These are phyloP conservation scores for Castor canadensis DNA, from an alignment of 2,113 vertebrate species.

Conservation along the genomic window DNA sequence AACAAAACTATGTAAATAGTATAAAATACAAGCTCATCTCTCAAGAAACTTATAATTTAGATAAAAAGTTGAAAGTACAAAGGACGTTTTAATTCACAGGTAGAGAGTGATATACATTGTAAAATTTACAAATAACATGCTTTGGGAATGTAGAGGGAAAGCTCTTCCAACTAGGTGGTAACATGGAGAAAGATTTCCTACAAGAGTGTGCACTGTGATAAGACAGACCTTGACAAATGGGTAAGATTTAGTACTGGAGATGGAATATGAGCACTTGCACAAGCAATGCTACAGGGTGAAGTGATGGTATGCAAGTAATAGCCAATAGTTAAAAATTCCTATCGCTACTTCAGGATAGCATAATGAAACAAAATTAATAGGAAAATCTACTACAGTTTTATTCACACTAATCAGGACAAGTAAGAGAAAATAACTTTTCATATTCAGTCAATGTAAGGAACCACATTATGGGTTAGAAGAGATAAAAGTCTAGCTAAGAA, in stretches of 20 bases:
- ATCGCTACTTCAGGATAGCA: background rate
- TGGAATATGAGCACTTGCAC: background rate
- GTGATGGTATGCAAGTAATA: background rate
- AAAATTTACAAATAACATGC: background rate
- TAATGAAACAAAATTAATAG: constrained; percentile 32
- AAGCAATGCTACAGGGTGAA: background rate
- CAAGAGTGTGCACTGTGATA: background rate
- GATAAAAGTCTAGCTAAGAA: background rate
- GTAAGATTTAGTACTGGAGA: background rate
- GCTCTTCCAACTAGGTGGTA: background rate
- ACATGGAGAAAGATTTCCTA: background rate
- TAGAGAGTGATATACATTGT: background rate
- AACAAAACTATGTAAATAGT: constrained; percentile 13
- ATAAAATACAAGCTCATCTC: background rate
- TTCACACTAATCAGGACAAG: constrained; percentile 28
- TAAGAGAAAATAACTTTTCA: constrained; percentile 53
- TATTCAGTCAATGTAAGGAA: constrained; percentile 38
- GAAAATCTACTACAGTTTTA: constrained; percentile 9
- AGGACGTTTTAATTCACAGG: background rate
- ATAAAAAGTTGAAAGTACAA: background rate
- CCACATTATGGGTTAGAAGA: background rate
- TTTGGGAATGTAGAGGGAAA: background rate
- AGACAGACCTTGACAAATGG: background rate
- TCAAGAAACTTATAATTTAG: background rate
- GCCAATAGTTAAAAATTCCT: background rate